Evolutionary conservation across 2,888 invertebrate species (phyloP).

Genomic region (Stegana nigrithorax): DNA sequence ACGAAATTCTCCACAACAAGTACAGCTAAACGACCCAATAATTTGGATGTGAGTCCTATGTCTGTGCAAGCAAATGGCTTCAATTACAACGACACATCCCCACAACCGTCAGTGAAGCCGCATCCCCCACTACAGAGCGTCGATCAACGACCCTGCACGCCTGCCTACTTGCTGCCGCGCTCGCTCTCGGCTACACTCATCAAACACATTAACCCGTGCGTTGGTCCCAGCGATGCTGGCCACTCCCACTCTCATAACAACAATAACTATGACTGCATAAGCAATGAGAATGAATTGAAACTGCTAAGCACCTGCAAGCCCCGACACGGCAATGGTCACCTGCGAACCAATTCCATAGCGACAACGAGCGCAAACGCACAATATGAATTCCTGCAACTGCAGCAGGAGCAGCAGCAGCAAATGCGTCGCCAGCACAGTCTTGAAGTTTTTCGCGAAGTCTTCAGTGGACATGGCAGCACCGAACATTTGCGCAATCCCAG

Average conservation of each 20-base stretch:
- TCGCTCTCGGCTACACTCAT: conserved; percentile 57
- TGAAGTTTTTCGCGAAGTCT: conserved; percentile 82
- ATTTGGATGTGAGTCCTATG: conserved; percentile 63
- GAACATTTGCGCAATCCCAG: conserved; percentile 78
- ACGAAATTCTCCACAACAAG: not conserved
- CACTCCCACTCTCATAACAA: conserved; percentile 31
- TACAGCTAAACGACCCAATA: conserved; percentile 53
- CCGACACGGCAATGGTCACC: conserved; percentile 46
- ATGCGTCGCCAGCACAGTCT: conserved; percentile 76
- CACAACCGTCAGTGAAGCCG: conserved; percentile 20
- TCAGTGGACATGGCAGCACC: conserved; percentile 75
- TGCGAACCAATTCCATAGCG: conserved; percentile 51
- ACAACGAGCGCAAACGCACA: conserved; percentile 23
- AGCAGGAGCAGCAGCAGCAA: conserved; percentile 45
- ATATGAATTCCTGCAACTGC: not conserved
- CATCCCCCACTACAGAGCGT: conserved; percentile 44
- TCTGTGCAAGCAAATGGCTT: conserved; percentile 59
- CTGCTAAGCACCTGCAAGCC: conserved; percentile 37
- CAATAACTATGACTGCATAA: conserved; percentile 32
- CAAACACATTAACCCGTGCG: conserved; percentile 38
- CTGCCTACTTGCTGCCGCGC: conserved; percentile 58
- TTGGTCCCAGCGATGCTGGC: not conserved
- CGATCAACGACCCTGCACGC: conserved; percentile 51
- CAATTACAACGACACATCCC: conserved; percentile 52
- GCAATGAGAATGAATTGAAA: conserved; percentile 50